phyloP scores from a whole-genome alignment of 2,113 vertebrate genomes.

The Mesitornis unicolor region DNA sequence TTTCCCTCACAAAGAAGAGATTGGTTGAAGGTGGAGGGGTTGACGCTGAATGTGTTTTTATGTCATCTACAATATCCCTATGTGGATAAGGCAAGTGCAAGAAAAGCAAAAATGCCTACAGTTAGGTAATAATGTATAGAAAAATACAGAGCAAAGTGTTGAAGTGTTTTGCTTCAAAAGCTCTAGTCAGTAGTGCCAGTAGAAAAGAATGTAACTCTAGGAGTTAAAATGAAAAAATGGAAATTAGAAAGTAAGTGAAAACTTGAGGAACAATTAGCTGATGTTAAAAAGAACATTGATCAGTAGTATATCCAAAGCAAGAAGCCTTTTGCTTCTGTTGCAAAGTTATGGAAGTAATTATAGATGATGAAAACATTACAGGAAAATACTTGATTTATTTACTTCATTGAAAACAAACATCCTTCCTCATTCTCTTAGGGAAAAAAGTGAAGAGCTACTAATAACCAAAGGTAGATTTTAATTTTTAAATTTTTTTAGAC shows the following conservation, averaged over 20 bases:
- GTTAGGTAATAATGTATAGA: background rate
- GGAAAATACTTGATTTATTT: background rate
- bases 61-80: background rate
- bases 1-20: background rate
- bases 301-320: background rate
- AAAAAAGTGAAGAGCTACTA: background rate
- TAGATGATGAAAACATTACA: background rate
- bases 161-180: background rate
- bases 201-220: background rate
- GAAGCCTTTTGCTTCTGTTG: background rate
- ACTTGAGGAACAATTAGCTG: background rate
- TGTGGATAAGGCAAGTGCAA: background rate
- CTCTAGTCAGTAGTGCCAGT: background rate
- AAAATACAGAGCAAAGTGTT: background rate
- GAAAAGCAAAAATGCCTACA: background rate
- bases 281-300: background rate
- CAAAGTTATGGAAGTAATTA: background rate
- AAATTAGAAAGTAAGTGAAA: background rate
- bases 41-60: accelerated
- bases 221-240: background rate
- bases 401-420: background rate
- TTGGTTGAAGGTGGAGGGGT: too few species aligned
- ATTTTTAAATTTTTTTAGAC: too few species aligned
- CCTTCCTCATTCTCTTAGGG: background rate
- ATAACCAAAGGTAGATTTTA: background rate